Base-by-base conservation (phyloP, 1,140 invertebrate genomes). In the Hyphantria cunea region DNA sequence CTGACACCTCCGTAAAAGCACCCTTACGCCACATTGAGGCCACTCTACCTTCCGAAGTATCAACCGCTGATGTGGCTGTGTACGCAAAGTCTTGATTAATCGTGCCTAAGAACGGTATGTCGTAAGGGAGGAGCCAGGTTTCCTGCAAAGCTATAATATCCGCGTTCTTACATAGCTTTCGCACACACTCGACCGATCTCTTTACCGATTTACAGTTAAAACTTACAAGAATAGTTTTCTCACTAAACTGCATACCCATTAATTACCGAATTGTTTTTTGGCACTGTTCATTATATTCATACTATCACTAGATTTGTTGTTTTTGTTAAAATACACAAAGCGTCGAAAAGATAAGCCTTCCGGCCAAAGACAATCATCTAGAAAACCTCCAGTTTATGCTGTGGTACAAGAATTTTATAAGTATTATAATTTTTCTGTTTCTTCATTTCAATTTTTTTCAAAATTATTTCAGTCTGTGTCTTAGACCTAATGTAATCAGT, bases 61-160 rank as follows among this genome's bases (percentile, higher is more conserved):
- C 49, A 0, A 51, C 49, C 0, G 49, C 49, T 0, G 49, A 51
- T 0, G 6, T 37, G 0, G 32, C 49, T 0, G 49, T 51, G 33
- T 14, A 51, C 3, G 49, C 12, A 14, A 51, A 51, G 6, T 13
- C 12, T 4, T 34, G 13, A 6, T 25, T 32, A 11, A 58, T 48
- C 7, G 12, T 49, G 0, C 51, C 37, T 1, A 53, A 13, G 34
- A 39, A 32, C 6, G 51, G 34, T 14, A 53, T 53, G 10, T 53
- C 34, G 8, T 39, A 12, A 2, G 51, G 44, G 10, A 58, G 32
- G 9, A 58, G 10, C 55, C 55, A 58, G 0, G 55, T 58, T 11
- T 58, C 55, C 10, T 58, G 55, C 11, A 58, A 33, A 5, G 55
- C 45, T 0, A 58, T 8, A 3, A 59, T 25, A 33, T 59, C 55